These are phyloP conservation scores for Mustela lutreola DNA, from an alignment of 2,113 vertebrate genomes.

Conservation along the genomic window DNA sequence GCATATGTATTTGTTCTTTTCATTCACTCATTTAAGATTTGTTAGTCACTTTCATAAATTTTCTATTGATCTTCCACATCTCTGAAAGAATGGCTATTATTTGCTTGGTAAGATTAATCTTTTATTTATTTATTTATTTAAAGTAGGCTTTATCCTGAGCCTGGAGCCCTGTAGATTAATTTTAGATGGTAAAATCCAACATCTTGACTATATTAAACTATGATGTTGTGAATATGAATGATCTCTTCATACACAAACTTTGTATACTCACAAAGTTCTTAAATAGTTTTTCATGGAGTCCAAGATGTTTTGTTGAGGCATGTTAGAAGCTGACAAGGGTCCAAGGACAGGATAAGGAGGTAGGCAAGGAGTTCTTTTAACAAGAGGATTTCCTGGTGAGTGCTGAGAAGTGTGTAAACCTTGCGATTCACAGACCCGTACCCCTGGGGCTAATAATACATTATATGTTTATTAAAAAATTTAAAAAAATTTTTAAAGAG, in stretches of 20 bases:
- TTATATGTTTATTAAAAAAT: too few species aligned
- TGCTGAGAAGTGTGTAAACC: too few species aligned
- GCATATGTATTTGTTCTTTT: neutral
- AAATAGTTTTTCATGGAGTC: neutral
- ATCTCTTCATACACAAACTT: neutral
- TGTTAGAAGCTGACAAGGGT: neutral
- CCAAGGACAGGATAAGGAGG: neutral
- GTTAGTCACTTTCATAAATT: neutral
- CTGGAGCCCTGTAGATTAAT: conserved; percentile 16
- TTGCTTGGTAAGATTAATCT: conserved; percentile 56
- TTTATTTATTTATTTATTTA: neutral
- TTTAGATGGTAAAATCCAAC: neutral
- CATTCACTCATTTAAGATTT: conserved; percentile 28
- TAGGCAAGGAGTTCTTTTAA: neutral
- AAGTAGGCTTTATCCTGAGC: neutral
- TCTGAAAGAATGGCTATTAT: conserved; percentile 19
- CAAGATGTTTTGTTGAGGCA: neutral
- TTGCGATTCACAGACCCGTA: too few species aligned
- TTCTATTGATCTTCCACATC: neutral
- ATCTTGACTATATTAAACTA: neutral
- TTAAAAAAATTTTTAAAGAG: neutral
- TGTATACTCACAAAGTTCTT: conserved; percentile 3
- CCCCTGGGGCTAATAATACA: too few species aligned
- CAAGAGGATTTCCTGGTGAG: neutral
- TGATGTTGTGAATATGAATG: conserved; percentile 1